Percentiles rank a stretch among this genome's conserved stretches.
phyloP scores from a whole-genome alignment of 2,113 vertebrate genomes.

The Pituophis catenifer region DNA sequence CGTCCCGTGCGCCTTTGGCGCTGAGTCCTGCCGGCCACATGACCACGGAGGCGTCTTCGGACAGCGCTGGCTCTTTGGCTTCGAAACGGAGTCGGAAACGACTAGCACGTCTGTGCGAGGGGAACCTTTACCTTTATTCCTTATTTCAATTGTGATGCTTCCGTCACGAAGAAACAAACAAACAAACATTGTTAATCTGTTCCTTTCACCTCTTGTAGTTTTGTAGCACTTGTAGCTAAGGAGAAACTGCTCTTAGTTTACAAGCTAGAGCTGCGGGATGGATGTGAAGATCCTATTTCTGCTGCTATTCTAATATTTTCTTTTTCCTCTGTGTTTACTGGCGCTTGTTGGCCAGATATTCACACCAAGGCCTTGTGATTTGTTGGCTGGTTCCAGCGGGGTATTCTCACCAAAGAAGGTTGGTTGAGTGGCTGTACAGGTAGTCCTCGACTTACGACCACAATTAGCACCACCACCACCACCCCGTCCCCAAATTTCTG shows the following conservation, averaged over 20 bases:
- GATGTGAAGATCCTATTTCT: background rate
- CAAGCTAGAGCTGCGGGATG: background rate
- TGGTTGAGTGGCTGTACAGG: slow-evolving; percentile 67
- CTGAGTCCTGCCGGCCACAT: no score
- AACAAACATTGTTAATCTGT: background rate
- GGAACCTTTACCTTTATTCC: no score
- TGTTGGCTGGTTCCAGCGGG: slow-evolving; percentile 90
- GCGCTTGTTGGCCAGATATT: slow-evolving; percentile 72
- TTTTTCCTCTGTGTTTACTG: background rate
- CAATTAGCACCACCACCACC: no score
- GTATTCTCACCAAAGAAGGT: slow-evolving; percentile 92
- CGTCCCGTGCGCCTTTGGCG: no score
- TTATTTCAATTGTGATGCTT: background rate
- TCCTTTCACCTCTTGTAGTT: slow-evolving; percentile 33
- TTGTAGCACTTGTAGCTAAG: slow-evolving; percentile 6
- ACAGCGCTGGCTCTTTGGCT: no score
- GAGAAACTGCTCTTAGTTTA: background rate
- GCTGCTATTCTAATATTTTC: background rate
- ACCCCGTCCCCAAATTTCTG: no score
- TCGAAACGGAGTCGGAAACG: no score
- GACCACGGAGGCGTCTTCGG: no score
- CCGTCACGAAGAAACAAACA: background rate
- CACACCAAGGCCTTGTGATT: slow-evolving; percentile 85
- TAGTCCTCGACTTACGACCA: no score
- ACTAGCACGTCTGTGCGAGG: no score